These are phyloP conservation scores for Dysdera silvatica DNA, from an alignment of 1,140 invertebrate species.

Conservation along the genomic window DNA sequence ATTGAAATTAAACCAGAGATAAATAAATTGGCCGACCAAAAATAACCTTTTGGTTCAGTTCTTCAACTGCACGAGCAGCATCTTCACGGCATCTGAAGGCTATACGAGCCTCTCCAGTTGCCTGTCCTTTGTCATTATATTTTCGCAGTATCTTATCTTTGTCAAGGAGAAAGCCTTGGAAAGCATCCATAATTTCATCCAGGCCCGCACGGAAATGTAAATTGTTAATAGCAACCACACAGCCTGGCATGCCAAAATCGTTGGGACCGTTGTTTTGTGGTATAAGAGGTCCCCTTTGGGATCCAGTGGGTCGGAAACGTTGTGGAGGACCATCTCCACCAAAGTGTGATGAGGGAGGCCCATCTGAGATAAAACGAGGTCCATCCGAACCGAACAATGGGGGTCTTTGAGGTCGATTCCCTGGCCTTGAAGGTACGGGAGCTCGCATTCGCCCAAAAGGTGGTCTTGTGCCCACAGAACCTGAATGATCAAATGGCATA, in stretches of 20 bases:
- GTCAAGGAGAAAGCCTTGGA: constrained; percentile 47
- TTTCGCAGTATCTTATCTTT: constrained; percentile 41
- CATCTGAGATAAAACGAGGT: constrained; percentile 33
- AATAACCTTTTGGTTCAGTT: constrained; percentile 41
- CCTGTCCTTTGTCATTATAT: constrained; percentile 65
- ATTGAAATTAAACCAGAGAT: too few relatives aligned
- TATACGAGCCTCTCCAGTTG: constrained; percentile 81
- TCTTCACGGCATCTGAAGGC: constrained; percentile 66
- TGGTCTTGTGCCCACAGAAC: too few relatives aligned
- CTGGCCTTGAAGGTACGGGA: background rate
- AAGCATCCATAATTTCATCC: constrained; percentile 79
- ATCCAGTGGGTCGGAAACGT: background rate
- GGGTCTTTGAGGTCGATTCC: too few relatives aligned
- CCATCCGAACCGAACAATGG: too few relatives aligned
- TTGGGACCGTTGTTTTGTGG: constrained; percentile 34
- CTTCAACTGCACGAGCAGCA: constrained; percentile 61
- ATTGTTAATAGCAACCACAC: constrained; percentile 72
- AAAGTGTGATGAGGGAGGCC: background rate
- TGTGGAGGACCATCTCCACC: background rate
- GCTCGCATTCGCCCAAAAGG: constrained; percentile 10
- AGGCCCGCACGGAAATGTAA: constrained; percentile 75
- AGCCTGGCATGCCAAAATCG: constrained; percentile 65
- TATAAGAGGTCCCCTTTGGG: constrained; percentile 1
- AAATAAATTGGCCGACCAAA: constrained; percentile 29
- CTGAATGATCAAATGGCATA: too few relatives aligned